Evolutionary conservation across 2,888 invertebrate species (phyloP).

Genomic region (Pandemis heparana): DNA sequence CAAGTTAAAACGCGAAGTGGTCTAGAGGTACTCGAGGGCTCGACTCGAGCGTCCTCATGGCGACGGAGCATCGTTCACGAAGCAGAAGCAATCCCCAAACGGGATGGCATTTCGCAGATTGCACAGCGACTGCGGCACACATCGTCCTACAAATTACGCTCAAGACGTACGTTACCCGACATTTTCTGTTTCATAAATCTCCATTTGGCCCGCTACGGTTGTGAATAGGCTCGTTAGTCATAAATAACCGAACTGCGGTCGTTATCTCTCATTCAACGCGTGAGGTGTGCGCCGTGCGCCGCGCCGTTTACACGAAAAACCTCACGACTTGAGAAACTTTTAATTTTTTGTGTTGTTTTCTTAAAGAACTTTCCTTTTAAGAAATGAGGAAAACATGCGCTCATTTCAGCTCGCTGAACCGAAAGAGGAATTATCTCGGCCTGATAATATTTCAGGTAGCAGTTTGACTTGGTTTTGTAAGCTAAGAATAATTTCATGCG

Average conservation of each 20-base stretch:
- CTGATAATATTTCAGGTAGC: conserved; percentile 32
- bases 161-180: conserved; percentile 74
- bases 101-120: conserved; percentile 47
- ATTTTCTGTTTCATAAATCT: conserved; percentile 83
- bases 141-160: conserved; percentile 65
- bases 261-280: conserved; percentile 79
- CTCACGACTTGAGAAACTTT: conserved; percentile 47
- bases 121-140: conserved; percentile 31
- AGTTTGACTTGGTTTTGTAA: conserved; percentile 19
- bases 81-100: conserved; percentile 45
- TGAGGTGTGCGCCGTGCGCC: conserved; percentile 60
- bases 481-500: conserved; percentile 29
- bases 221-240: conserved; percentile 84
- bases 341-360: conserved; percentile 52
- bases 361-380: conserved; percentile 43
- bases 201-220: conserved; percentile 73
- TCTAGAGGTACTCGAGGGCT: conserved; percentile 16
- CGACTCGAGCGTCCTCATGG: conserved; percentile 23
- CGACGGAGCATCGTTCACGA: conserved; percentile 26
- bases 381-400: conserved; percentile 38
- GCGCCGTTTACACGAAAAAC: conserved; percentile 43
- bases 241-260: conserved; percentile 83
- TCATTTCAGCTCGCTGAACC: conserved; percentile 11
- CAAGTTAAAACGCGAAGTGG: conserved; percentile 25
- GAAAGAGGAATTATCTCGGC: conserved; percentile 35